Evolutionary conservation across 2,797 vertebrate genomes (phyloP).

Genomic region (Astyanax mexicanus): DNA sequence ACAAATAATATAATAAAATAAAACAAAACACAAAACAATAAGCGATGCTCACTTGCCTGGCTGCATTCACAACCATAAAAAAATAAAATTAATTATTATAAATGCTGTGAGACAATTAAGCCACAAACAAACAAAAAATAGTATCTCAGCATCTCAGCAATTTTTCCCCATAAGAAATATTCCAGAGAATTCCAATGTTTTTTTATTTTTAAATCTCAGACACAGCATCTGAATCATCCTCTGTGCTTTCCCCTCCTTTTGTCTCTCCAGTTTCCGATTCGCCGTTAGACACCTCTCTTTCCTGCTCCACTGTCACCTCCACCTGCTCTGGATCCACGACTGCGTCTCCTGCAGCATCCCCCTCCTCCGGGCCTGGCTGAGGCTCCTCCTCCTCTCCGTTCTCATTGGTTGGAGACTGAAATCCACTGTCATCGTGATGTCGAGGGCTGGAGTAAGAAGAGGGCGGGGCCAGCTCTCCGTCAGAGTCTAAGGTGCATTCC

Average conservation of each 20-base stretch:
- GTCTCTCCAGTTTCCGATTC: slow-evolving; percentile 67
- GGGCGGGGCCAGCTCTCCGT: slow-evolving; percentile 28
- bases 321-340: slow-evolving; percentile 63
- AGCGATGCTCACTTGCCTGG: neutral
- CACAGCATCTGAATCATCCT: slow-evolving; percentile 14
- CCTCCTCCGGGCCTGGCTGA: slow-evolving; percentile 48
- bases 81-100: no score
- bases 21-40: slow-evolving; percentile 19
- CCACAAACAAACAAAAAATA: slow-evolving; percentile 4
- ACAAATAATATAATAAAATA: neutral
- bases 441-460: slow-evolving; percentile 48
- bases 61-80: slow-evolving; percentile 1
- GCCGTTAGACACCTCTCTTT: slow-evolving; percentile 37
- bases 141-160: slow-evolving; percentile 20
- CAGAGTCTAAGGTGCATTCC: slow-evolving; percentile 49
- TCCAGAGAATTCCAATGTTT: neutral
- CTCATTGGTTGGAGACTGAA: slow-evolving; percentile 64
- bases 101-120: slow-evolving; percentile 7
- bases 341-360: slow-evolving; percentile 53
- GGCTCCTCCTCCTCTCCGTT: slow-evolving; percentile 52
- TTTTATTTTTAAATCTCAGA: slow-evolving; percentile 34
- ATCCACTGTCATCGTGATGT: slow-evolving; percentile 62
- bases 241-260: slow-evolving; percentile 15
- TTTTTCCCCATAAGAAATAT: slow-evolving; percentile 54
- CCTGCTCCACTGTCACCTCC: slow-evolving; percentile 57